These are phyloP conservation scores for Sebastes schlegelii DNA, from an alignment of 2,113 vertebrate species.

Conservation along the genomic window DNA sequence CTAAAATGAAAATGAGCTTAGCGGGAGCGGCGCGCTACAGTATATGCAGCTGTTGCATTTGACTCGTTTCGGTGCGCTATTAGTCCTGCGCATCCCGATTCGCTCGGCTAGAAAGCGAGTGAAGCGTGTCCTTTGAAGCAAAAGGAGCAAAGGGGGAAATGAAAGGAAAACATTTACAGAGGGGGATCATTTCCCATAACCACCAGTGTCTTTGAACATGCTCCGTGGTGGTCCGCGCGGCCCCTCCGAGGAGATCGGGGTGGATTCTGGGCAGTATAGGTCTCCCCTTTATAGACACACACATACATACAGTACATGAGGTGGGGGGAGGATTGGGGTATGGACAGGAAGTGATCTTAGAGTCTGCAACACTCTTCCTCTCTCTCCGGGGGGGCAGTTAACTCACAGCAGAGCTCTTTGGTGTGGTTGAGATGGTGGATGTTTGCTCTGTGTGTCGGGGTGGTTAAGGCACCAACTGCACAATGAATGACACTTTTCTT, in stretches of 20 bases:
- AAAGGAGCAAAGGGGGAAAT: slow-evolving; percentile 15
- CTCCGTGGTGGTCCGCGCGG: slow-evolving; percentile 71
- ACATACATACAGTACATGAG: slow-evolving; percentile 9
- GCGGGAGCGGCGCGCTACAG: slow-evolving; percentile 6
- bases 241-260: slow-evolving; percentile 48
- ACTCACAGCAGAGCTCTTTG: slow-evolving; percentile 87
- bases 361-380: slow-evolving; percentile 81
- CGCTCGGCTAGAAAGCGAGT: slow-evolving; percentile 21
- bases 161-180: slow-evolving; percentile 64
- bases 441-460: slow-evolving; percentile 27
- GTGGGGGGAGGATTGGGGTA: slow-evolving; percentile 37
- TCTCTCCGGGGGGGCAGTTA: slow-evolving; percentile 81
- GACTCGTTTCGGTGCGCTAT: slow-evolving; percentile 23
- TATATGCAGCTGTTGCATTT: slow-evolving; percentile 48
- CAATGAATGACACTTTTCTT: slow-evolving; percentile 5
- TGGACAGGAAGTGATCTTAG: slow-evolving; percentile 75
- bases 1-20: slow-evolving; percentile 53
- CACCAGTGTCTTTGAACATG: slow-evolving; percentile 56
- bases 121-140: slow-evolving; percentile 48
- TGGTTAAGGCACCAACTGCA: slow-evolving; percentile 19
- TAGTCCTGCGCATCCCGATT: slow-evolving; percentile 15
- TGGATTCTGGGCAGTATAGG: slow-evolving; percentile 35
- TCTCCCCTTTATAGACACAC: slow-evolving; percentile 30
- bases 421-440: slow-evolving; percentile 73
- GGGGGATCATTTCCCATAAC: slow-evolving; percentile 66